Evolutionary conservation across 2,113 vertebrate genomes (phyloP).

Genomic region (Turdus rufiventris): DNA sequence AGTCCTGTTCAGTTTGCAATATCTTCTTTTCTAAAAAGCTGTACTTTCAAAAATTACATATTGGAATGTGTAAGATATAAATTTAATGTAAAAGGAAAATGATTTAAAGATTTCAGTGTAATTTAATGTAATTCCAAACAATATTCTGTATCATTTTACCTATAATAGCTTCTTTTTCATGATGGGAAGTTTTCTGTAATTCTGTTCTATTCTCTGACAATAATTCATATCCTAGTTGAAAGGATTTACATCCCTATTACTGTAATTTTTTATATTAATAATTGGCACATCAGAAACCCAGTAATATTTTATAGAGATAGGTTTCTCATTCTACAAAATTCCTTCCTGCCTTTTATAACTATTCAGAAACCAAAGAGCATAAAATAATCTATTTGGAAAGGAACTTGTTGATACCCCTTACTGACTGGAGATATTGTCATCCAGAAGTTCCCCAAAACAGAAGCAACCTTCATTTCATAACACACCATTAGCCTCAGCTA

Average conservation of each 20-base stretch:
- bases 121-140: constrained; percentile 32
- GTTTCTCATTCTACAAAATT: not conserved
- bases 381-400: not conserved
- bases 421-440: not conserved
- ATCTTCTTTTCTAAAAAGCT: not conserved
- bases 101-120: constrained; percentile 20
- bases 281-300: not conserved
- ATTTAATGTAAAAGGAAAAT: not conserved
- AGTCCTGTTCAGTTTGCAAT: not conserved
- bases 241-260: constrained; percentile 17
- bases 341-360: not conserved
- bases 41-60: not conserved
- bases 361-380: not conserved
- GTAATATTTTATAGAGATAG: constrained; percentile 17
- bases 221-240: constrained; percentile 24
- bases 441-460: not conserved
- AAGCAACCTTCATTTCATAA: not conserved
- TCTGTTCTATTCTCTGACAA: not conserved
- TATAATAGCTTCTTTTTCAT: constrained; percentile 1
- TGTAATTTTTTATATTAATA: constrained; percentile 41
- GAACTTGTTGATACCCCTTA: not conserved
- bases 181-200: constrained; percentile 12
- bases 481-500: not conserved
- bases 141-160: not conserved
- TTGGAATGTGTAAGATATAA: not conserved